Percentiles rank a stretch among this genome's conserved stretches.
Evolutionary conservation across 2,888 invertebrate species (phyloP).

Genomic region (Standfussiana lucernea): DNA sequence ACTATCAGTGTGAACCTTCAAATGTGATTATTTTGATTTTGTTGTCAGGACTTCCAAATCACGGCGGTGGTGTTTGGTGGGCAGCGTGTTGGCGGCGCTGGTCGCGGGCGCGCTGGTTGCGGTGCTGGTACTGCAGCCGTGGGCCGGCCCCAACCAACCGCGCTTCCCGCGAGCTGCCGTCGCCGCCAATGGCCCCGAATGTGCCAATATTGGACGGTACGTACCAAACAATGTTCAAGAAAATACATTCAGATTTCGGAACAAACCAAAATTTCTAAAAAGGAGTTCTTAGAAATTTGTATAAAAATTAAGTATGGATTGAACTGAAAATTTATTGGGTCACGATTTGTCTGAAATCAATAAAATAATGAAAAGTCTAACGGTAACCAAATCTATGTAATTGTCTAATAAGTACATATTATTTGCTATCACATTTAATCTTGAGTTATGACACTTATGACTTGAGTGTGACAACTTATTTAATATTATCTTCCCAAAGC

Average conservation of each 20-base stretch:
- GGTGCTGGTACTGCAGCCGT: conserved; percentile 86
- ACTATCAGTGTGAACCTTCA: background rate
- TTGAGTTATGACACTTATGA: conserved; percentile 27
- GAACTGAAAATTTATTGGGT: background rate
- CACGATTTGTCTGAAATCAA: background rate
- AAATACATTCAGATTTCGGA: background rate
- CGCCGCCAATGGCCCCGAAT: conserved; percentile 94
- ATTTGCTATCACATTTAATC: conserved; percentile 3
- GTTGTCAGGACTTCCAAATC: conserved; percentile 72
- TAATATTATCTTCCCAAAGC: conserved; percentile 20
- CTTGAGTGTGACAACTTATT: conserved; percentile 4
- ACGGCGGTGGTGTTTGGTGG: conserved; percentile 78
- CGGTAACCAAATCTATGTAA: conserved; percentile 21
- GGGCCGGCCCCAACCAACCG: conserved; percentile 80
- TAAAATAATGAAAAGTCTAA: background rate
- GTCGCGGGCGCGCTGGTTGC: conserved; percentile 85
- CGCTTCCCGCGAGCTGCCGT: conserved; percentile 91
- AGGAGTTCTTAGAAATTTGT: background rate
- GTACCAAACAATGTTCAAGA: conserved; percentile 30
- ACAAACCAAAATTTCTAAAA: background rate
- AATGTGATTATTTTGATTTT: conserved; percentile 9
- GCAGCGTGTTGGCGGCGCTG: conserved; percentile 85
- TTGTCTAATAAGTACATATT: background rate
- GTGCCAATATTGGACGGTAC: conserved; percentile 93
- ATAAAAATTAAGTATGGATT: background rate